Percentiles rank a stretch among this genome's conserved stretches.
Conservation (phyloP, 2,797 vertebrate species). For the Micromesistius poutassou region DNA sequence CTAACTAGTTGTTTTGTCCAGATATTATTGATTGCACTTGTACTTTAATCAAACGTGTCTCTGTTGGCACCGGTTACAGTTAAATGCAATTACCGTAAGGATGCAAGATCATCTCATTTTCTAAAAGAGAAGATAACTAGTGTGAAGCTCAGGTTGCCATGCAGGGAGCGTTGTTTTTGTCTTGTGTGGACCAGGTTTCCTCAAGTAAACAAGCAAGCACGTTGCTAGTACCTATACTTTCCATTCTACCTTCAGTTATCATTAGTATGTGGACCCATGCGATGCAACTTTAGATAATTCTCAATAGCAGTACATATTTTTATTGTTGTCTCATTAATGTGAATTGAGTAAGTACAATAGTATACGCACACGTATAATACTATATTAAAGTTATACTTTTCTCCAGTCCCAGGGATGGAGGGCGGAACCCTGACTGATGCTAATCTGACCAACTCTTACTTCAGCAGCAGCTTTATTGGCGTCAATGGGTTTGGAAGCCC, state of each 20-base stretch:
- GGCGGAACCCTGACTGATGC: slow-evolving; percentile 85
- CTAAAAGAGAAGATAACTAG: slow-evolving; percentile 24
- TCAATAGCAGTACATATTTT: not conserved
- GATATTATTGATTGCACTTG: not conserved
- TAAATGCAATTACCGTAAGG: not conserved
- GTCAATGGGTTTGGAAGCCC: slow-evolving; percentile 99
- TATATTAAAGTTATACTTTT: slow-evolving; percentile 7
- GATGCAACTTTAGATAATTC: not conserved
- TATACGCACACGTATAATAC: not conserved
- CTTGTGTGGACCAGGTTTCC: slow-evolving; percentile 18
- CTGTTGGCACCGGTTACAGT: not conserved
- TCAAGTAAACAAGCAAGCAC: slow-evolving; percentile 34
- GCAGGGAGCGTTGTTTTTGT: slow-evolving; percentile 36
- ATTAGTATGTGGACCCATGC: not conserved
- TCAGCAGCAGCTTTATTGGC: slow-evolving; percentile 99
- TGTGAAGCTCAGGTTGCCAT: slow-evolving; percentile 29
- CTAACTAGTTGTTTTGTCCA: not conserved
- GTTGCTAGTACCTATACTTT: not conserved
- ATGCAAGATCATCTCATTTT: slow-evolving; percentile 31
- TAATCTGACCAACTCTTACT: slow-evolving; percentile 97
- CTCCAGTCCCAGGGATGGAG: slow-evolving; percentile 92
- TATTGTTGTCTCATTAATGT: not conserved
- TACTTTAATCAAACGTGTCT: not conserved
- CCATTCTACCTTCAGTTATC: not conserved
- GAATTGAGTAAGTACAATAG: not conserved